phyloP scores from a whole-genome alignment of 2,797 vertebrate species.

The Sus cebifrons region DNA sequence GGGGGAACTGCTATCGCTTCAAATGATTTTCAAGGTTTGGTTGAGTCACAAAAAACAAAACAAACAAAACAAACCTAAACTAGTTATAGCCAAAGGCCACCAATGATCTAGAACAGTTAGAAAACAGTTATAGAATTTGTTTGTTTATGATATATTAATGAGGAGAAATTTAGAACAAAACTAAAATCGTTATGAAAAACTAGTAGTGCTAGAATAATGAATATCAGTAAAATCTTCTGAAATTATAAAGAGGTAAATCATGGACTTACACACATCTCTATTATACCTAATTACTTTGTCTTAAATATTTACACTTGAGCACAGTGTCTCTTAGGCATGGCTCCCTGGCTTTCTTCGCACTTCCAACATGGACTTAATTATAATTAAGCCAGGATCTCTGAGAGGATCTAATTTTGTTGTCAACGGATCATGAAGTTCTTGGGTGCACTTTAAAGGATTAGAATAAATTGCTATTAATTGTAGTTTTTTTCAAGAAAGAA shows the following conservation, averaged over 20 bases:
- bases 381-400: neutral
- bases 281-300: neutral
- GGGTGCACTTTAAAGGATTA: neutral
- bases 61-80: neutral
- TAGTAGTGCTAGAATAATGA: neutral
- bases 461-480: neutral
- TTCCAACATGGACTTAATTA: neutral
- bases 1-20: neutral
- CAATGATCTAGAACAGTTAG: neutral
- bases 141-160: neutral
- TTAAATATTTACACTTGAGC: neutral
- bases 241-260: neutral
- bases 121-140: neutral
- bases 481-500: neutral
- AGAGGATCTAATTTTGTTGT: conserved; percentile 49
- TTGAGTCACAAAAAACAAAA: neutral
- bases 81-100: neutral
- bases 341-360: neutral
- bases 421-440: neutral
- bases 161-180: neutral
- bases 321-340: neutral
- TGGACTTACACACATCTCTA: neutral
- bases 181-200: conserved; percentile 40
- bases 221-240: conserved; percentile 22
- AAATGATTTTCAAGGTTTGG: conserved; percentile 20